phyloP scores from a whole-genome alignment of 1,140 invertebrate genomes.

The Frieseomelitta varia region DNA sequence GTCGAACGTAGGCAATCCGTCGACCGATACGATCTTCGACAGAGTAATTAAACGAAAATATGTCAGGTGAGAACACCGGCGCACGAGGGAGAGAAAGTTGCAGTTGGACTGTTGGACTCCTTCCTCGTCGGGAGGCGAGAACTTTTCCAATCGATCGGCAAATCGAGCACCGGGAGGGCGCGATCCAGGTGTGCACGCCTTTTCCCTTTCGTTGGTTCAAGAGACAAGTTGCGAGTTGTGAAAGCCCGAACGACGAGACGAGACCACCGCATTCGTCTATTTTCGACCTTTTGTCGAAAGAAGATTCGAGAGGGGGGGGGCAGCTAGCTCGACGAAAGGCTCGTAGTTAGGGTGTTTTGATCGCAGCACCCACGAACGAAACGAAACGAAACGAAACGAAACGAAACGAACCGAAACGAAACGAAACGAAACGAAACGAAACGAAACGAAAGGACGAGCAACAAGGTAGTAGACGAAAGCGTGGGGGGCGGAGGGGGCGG shows the following conservation, averaged over 20 bases:
- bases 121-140: background rate
- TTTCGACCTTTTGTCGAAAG: too few species aligned
- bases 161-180: background rate
- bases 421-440: constrained; percentile 19
- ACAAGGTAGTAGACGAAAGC: constrained; percentile 21
- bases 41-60: constrained; percentile 27
- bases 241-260: too few species aligned
- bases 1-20: background rate
- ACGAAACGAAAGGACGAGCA: constrained; percentile 36
- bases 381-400: constrained; percentile 26
- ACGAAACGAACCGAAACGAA: constrained; percentile 32
- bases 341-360: constrained; percentile 16
- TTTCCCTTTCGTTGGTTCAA: background rate
- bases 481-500: constrained; percentile 27
- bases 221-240: too few species aligned
- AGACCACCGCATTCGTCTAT: too few species aligned
- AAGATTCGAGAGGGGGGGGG: background rate
- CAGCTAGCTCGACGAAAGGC: background rate
- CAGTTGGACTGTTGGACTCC: background rate
- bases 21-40: background rate
- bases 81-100: background rate
- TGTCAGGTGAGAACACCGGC: background rate
- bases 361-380: constrained; percentile 47
- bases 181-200: background rate
- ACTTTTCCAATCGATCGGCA: constrained; percentile 8